These are phyloP conservation scores for Strigamia maritima DNA, from an alignment of 2,888 invertebrate species.

Conservation along the genomic window DNA sequence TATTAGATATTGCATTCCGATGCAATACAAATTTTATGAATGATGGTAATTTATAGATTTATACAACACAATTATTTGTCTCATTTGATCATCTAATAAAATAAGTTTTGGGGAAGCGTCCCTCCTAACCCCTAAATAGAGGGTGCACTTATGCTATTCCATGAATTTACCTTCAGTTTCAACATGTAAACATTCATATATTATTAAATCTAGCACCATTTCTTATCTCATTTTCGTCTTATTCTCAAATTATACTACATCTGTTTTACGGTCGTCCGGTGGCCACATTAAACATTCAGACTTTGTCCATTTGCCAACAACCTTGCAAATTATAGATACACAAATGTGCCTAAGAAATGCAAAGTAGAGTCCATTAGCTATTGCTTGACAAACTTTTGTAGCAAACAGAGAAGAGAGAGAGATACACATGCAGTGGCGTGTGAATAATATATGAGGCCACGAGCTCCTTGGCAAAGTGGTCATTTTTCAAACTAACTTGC, in stretches of 20 bases:
- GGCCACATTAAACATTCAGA: neutral
- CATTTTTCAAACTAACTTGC: conserved; percentile 21
- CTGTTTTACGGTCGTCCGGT: neutral
- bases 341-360: conserved; percentile 9
- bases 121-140: too few species aligned
- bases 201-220: too few species aligned
- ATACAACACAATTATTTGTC: too few species aligned
- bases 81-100: too few species aligned
- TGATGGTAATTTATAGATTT: too few species aligned
- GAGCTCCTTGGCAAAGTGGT: conserved; percentile 22
- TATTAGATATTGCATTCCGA: too few species aligned
- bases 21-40: too few species aligned
- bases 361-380: conserved; percentile 21
- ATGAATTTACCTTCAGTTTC: neutral
- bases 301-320: conserved; percentile 5
- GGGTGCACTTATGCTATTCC: too few species aligned
- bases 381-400: neutral
- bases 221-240: too few species aligned
- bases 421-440: conserved; percentile 27
- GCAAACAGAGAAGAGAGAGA: neutral
- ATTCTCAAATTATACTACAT: too few species aligned
- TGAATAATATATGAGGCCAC: conserved; percentile 27
- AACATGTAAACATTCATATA: too few species aligned
- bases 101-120: too few species aligned
- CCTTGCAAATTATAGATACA: conserved; percentile 10